A percentile compares a stretch with the other conserved stretches of the same genome.
Evolutionary conservation across 2,113 vertebrate genomes (phyloP).

Genomic region (Anoplopoma fimbria): DNA sequence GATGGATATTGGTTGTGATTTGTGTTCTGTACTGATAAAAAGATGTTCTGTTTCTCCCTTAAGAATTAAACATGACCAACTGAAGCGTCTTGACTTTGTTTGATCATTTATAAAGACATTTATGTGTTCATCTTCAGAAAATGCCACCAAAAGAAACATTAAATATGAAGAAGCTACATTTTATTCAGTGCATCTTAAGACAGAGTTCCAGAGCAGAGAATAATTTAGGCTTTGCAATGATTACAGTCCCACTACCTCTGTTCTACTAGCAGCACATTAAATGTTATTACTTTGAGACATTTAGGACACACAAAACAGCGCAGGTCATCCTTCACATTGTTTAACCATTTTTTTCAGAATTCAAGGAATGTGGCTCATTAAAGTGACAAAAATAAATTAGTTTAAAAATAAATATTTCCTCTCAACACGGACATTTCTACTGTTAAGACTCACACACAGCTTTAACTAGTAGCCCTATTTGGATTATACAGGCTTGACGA

Average conservation of each 20-base stretch:
- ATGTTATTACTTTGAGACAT: constrained; percentile 38
- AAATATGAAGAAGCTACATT: constrained; percentile 49
- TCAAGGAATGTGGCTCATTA: constrained; percentile 66
- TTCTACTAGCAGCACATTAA: constrained; percentile 55
- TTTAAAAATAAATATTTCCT: constrained; percentile 76
- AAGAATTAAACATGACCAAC: constrained; percentile 67
- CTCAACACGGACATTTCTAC: constrained; percentile 49
- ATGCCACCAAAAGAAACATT: background rate
- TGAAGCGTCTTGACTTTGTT: background rate
- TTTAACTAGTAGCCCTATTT: constrained; percentile 6
- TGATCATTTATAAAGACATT: background rate
- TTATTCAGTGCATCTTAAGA: constrained; percentile 65
- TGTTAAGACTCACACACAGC: constrained; percentile 24
- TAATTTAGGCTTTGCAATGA: background rate
- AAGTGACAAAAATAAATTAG: constrained; percentile 82
- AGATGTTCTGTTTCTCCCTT: constrained; percentile 57
- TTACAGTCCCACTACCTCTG: constrained; percentile 23
- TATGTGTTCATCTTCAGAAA: background rate
- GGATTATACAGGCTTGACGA: constrained; percentile 17
- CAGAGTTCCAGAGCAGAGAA: constrained; percentile 32
- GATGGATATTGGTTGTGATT: constrained; percentile 60
- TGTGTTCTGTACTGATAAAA: constrained; percentile 61
- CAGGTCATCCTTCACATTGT: constrained; percentile 10
- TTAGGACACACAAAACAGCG: constrained; percentile 15
- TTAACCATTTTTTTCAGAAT: constrained; percentile 18